Evolutionary conservation across 2,797 vertebrate genomes (phyloP), one percentile per base, ranked within the genome.

Genomic region (Macroramphosus scolopax): DNA sequence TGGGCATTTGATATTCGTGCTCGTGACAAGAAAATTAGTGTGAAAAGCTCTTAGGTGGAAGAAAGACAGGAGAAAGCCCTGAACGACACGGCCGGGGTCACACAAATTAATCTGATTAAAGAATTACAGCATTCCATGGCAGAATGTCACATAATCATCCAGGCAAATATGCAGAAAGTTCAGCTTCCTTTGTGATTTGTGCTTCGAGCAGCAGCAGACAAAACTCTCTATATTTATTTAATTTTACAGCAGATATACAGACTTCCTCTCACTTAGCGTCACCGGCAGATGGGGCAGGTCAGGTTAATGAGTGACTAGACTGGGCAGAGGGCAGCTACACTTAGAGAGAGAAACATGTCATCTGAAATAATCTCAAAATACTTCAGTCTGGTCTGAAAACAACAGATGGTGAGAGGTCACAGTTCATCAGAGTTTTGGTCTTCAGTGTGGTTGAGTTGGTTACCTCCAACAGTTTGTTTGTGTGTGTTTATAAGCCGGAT

Each of bases 51-150:
- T 39, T 1, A 22, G 38, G 41, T n/a, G n/a, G n/a, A n/a, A n/a
- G n/a, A n/a, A n/a, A n/a, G n/a, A n/a, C 45, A 47, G 48, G 38
- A 66, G 42, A 73, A 51, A 55, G 51, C 59, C 22, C 53, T 2
- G 48, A 66, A 20, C 58, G 74, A 79, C 48, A 66, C 56, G 9
- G 43, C 37, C 12, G 71, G 71, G 69, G 69, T 42, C 82, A 72
- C 54, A 30, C 63, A 57, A 42, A 84, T 71, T 87, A 89, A 91
- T 88, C 89, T 59, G 87, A 89, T 92, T 91, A 91, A 73, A 81
- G 83, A 83, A 81, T 89, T 90, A 86, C 18, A 65, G 45, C 88
- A 90, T 89, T 91, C 88, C 87, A 32, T 9, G 36, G 60, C 59
- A 22, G 55, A 72, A 53, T 71, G 80, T 53, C 68, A 63, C 55